Evolutionary conservation across 2,888 invertebrate genomes (phyloP).

Genomic region (Drosophila hamatofila): DNA sequence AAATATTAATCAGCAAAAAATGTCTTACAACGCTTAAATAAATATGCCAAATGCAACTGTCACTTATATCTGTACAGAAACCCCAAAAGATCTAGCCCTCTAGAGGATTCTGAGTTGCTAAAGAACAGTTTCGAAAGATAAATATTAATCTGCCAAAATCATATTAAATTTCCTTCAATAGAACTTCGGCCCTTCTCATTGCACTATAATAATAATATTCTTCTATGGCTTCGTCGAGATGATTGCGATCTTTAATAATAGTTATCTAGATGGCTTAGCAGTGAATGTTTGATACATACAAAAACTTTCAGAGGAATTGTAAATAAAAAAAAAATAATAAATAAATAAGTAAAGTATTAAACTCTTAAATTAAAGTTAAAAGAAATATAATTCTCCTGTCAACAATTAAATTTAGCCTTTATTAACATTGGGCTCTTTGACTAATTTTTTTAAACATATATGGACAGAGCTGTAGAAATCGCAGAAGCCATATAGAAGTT

Average conservation of each 20-base stretch:
- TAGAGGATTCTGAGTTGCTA: not conserved
- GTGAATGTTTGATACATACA: not conserved
- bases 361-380: no score
- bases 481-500: no score
- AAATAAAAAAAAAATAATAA: no score
- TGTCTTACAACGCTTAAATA: not conserved
- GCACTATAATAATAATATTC: not conserved
- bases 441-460: no score
- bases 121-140: not conserved
- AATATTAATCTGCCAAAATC: not conserved
- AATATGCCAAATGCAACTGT: not conserved
- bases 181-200: not conserved
- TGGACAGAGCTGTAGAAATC: not conserved
- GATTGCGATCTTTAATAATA: slow-evolving; percentile 2
- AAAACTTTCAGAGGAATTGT: no score
- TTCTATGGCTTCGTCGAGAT: not conserved
- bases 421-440: no score
- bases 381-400: no score
- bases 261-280: not conserved
- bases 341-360: no score
- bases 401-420: no score
- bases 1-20: not conserved
- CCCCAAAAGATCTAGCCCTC: not conserved
- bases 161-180: slow-evolving; percentile 1
- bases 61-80: not conserved